phyloP scores from a whole-genome alignment of 2,797 vertebrate genomes.

The Betta splendens region DNA sequence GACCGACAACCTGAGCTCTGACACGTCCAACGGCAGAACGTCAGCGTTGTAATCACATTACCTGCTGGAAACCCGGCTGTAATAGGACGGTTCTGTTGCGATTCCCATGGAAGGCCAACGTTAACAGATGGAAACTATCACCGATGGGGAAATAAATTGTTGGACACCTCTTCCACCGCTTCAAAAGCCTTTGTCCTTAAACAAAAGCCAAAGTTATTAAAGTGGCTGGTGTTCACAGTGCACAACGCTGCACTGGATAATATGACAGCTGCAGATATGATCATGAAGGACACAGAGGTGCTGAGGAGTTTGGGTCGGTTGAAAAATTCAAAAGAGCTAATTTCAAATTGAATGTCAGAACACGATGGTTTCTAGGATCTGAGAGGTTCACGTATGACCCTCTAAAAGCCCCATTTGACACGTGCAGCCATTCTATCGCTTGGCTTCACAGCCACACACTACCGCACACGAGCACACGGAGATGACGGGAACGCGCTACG shows the following conservation, averaged over 20 bases:
- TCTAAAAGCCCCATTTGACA: too few species aligned
- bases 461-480: constrained; percentile 9
- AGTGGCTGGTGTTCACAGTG: constrained; percentile 12
- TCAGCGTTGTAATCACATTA: not conserved
- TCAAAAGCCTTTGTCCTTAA: constrained; percentile 11
- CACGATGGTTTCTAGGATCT: too few species aligned
- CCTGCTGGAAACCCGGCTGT: constrained; percentile 5
- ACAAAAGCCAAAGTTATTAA: constrained; percentile 12
- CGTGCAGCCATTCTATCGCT: too few species aligned
- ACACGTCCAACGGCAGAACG: not conserved
- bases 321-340: not conserved
- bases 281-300: not conserved
- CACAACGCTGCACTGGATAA: constrained; percentile 2
- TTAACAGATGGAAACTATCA: constrained; percentile 23
- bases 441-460: too few species aligned
- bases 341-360: not conserved
- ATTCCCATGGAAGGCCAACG: not conserved
- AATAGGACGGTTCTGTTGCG: not conserved
- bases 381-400: too few species aligned
- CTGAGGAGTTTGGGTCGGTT: not conserved
- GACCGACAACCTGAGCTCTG: not conserved
- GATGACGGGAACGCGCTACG: constrained; percentile 33
- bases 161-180: constrained; percentile 11
- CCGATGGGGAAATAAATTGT: constrained; percentile 13
- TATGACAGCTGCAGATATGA: constrained; percentile 13